Conservation (phyloP, 2,888 invertebrate genomes). For the Drosophila mettleri region DNA sequence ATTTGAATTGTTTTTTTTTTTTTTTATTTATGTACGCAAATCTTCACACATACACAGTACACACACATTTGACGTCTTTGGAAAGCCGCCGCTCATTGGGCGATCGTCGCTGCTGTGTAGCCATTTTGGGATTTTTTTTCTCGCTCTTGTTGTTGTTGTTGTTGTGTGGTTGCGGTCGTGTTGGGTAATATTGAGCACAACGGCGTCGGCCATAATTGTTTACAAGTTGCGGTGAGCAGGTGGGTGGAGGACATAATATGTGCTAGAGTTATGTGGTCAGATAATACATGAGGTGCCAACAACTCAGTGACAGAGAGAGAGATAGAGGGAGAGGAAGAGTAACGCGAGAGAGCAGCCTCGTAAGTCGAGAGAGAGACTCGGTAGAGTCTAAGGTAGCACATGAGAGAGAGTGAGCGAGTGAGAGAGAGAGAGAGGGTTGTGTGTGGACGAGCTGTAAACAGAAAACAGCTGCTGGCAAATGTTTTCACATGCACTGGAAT, state of each 20-base stretch:
- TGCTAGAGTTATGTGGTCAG: constrained; percentile 58
- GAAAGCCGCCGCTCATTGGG: constrained; percentile 69
- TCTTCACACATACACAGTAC: constrained; percentile 8
- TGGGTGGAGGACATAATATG: constrained; percentile 54
- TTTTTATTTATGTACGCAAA: background rate
- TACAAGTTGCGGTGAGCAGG: constrained; percentile 74
- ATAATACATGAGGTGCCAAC: constrained; percentile 39
- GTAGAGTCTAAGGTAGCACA: constrained; percentile 13
- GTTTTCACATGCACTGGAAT: background rate
- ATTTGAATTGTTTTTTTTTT: background rate
- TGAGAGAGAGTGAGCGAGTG: constrained; percentile 24
- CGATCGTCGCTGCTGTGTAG: constrained; percentile 72
- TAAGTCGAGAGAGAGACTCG: constrained; percentile 22
- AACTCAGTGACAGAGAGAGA: constrained; percentile 27
- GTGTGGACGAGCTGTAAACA: constrained; percentile 64
- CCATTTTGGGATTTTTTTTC: constrained; percentile 74
- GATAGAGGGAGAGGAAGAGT: background rate
- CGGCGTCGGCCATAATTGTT: constrained; percentile 83
- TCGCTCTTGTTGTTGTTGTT: constrained; percentile 43
- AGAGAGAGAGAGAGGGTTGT: constrained; percentile 11
- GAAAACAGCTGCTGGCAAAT: constrained; percentile 68
- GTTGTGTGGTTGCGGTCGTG: constrained; percentile 52
- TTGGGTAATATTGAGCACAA: constrained; percentile 64
- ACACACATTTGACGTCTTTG: constrained; percentile 11
- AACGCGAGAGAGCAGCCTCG: background rate